Conservation (phyloP, 30 jellyfish, hydroid and myxozoan genomes). For the Cassiopea xamachana region DNA sequence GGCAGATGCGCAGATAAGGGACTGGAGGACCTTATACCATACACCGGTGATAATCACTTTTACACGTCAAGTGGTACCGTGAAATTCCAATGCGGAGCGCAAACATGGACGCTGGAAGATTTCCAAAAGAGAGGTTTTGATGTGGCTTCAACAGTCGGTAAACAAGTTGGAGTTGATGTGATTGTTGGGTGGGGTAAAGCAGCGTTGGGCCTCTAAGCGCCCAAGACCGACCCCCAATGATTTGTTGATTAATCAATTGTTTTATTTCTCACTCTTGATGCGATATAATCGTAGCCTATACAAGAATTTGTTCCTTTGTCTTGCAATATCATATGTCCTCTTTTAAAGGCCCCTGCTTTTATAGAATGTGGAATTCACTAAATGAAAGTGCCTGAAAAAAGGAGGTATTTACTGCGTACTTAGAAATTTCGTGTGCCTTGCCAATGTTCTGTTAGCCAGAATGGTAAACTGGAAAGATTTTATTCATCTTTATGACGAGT, state of each 20-base stretch:
- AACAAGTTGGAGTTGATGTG: conserved; percentile 59
- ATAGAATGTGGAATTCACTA: no score
- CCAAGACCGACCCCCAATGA: not conserved
- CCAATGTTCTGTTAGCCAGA: no score
- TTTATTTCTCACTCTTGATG: not conserved
- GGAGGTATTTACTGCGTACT: no score
- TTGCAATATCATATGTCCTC: no score
- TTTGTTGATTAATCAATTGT: not conserved
- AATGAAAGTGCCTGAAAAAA: no score
- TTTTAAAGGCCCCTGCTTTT: no score
- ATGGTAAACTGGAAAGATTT: no score
- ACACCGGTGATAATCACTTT: conserved; percentile 74
- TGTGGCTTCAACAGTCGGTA: conserved; percentile 43
- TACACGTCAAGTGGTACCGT: conserved; percentile 83
- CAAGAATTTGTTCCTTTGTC: no score
- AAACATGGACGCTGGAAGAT: conserved; percentile 79
- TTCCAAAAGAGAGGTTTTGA: conserved; percentile 89
- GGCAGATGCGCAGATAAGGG: conserved; percentile 83
- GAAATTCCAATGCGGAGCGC: conserved; percentile 75
- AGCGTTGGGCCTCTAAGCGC: conserved; percentile 53
- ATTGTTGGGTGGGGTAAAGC: conserved; percentile 84
- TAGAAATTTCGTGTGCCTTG: no score
- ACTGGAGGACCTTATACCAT: conserved; percentile 74
- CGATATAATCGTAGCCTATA: no score
- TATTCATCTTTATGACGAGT: no score